Base-by-base conservation (phyloP, 2,113 vertebrate species). In the Scolopax mira region DNA sequence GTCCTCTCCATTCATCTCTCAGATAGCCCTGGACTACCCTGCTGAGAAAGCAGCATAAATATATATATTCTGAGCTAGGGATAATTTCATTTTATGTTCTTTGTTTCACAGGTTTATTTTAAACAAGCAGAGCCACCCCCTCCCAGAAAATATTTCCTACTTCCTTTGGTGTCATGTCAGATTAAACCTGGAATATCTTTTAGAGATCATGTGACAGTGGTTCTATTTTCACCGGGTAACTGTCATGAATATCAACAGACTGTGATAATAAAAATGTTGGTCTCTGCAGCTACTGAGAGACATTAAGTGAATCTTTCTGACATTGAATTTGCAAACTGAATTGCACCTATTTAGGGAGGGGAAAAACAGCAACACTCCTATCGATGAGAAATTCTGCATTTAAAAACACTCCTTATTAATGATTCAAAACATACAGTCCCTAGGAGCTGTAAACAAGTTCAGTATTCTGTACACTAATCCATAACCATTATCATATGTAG, bases 401-500 rank as follows among this genome's bases (percentile, higher is more conserved):
- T 89, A 88, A 97, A 94, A 84, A 4, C 4, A 4, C 30, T 58
- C 30, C 64, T 91, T 96, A 67, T 88, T 93, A 95, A 87, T 95
- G 88, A 93, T 82, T 94, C 89, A 96, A 96, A 95, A 83, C 80
- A 92, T 81, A 93, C 35, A 67, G 55, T 65, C 87, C 75, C 79
- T 78, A 35, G 62, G 75, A 89, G 60, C 70, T 95, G 82, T 94
- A 93, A 94, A 96, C 88, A 94, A 88, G 67, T 75, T 84, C 31
- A 80, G 89, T 64, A 88, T 94, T 95, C 85, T 88, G 86, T 82
- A 78, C 83, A 64, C 71, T 95, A 91, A 95, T 88, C 81, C 83
- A 83, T 95, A 95, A 97, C 79, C 49, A 94, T 94, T 92, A 89
- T 96, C 80, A 79, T 61, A 84, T 89, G 91, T 37, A 91, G 74